These are phyloP conservation scores for Nyctereutes procyonoides DNA, from an alignment of 2,113 vertebrate genomes.

Conservation along the genomic window DNA sequence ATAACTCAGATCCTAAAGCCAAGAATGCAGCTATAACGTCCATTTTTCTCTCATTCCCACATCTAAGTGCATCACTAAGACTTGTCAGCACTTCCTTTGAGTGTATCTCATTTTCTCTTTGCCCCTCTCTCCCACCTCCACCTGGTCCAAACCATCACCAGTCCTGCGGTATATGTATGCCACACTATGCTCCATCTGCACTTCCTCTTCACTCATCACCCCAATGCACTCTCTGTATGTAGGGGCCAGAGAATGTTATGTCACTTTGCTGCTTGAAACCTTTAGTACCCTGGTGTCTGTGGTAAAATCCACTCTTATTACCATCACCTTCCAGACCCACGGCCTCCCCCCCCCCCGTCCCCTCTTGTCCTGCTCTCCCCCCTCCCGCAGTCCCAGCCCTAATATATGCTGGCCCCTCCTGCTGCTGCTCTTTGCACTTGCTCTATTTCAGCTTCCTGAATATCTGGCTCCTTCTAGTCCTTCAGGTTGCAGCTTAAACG, in stretches of 20 bases:
- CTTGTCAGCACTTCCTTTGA: background rate
- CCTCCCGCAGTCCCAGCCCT: background rate
- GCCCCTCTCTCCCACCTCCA: background rate
- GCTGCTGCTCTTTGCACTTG: background rate
- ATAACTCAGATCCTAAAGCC: background rate
- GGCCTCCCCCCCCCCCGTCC: background rate
- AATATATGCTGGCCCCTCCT: background rate
- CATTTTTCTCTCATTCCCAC: background rate
- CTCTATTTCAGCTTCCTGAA: background rate
- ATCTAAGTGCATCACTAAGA: background rate
- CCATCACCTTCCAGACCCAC: background rate
- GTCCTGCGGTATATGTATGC: background rate
- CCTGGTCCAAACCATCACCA: background rate
- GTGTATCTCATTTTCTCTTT: background rate
- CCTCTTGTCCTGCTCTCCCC: background rate
- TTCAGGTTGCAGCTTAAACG: background rate
- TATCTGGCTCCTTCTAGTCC: background rate
- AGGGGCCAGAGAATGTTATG: background rate
- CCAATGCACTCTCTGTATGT: background rate
- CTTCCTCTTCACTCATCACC: background rate
- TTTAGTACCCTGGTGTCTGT: background rate
- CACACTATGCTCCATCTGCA: background rate
- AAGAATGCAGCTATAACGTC: background rate
- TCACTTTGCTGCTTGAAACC: background rate
- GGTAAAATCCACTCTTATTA: background rate